A percentile compares a stretch with the other conserved stretches of the same genome.
These are phyloP conservation scores for Coelopa frigida DNA, from an alignment of 1,140 invertebrate species.

Conservation along the genomic window DNA sequence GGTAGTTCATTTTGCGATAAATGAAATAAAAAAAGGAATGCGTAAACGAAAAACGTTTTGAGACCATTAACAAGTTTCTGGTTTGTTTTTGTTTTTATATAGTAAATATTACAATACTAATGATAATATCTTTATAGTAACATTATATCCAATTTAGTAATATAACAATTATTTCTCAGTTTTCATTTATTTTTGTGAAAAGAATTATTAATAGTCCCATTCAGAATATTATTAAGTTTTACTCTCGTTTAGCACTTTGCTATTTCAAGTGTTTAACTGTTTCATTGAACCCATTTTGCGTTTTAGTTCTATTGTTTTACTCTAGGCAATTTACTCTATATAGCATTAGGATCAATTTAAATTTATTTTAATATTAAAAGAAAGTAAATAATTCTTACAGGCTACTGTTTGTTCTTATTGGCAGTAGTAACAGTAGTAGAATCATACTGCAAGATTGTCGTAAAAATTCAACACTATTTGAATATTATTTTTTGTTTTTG, in stretches of 20 bases:
- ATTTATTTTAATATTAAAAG: too few species aligned
- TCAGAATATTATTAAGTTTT: conserved; percentile 27
- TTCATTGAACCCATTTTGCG: too few species aligned
- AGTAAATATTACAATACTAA: conserved; percentile 3
- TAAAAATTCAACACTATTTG: background rate
- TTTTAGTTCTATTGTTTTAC: too few species aligned
- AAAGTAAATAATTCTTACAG: conserved; percentile 22
- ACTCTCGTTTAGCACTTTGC: background rate
- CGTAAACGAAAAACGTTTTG: conserved; percentile 27
- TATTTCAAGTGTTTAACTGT: conserved; percentile 1
- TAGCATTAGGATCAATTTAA: too few species aligned
- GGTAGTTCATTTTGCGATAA: conserved; percentile 11
- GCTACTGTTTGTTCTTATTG: conserved; percentile 44
- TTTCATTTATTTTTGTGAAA: background rate
- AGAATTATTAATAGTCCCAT: conserved; percentile 42
- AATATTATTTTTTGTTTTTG: too few species aligned
- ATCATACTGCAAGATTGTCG: background rate
- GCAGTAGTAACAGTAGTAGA: conserved; percentile 31
- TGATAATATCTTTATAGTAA: too few species aligned
- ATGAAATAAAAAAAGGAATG: conserved; percentile 19
- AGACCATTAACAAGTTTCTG: conserved; percentile 38
- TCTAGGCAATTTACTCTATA: too few species aligned
- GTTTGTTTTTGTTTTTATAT: conserved; percentile 4
- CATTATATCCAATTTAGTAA: too few species aligned
- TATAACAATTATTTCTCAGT: background rate